Conservation (phyloP, 2,113 vertebrate species). For the Tichodroma muraria region DNA sequence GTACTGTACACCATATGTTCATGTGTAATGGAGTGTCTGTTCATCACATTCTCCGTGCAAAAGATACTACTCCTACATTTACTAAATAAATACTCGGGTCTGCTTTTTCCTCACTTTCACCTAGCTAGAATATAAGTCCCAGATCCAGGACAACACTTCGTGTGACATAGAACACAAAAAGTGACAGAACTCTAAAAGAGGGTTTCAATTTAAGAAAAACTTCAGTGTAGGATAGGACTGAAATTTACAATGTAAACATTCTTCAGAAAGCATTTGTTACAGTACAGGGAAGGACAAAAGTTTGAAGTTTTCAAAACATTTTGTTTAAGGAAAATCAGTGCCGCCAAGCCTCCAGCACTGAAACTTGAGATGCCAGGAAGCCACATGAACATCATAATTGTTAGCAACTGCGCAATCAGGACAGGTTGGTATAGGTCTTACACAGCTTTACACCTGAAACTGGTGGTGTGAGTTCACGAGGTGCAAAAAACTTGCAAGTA, state of each 20-base stretch:
- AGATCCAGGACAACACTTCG: not conserved
- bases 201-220: not conserved
- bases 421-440: not conserved
- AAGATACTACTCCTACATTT: not conserved
- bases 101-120: not conserved
- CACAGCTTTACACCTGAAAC: not conserved
- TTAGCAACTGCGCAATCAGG: not conserved
- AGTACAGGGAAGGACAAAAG: not conserved
- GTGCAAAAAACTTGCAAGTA: not conserved
- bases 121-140: not conserved
- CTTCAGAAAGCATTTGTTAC: not conserved
- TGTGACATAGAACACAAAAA: not conserved
- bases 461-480: not conserved
- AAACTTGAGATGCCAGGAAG: not conserved
- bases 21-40: not conserved
- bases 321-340: not conserved
- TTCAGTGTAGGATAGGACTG: not conserved
- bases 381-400: not conserved
- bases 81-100: not conserved
- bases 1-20: not conserved
- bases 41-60: not conserved
- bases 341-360: not conserved
- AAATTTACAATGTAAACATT: not conserved
- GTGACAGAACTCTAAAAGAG: not conserved
- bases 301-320: not conserved